Evolutionary conservation across 2,113 vertebrate genomes (phyloP), one percentile per base, ranked within the genome.

Genomic region (Probosciger aterrimus): DNA sequence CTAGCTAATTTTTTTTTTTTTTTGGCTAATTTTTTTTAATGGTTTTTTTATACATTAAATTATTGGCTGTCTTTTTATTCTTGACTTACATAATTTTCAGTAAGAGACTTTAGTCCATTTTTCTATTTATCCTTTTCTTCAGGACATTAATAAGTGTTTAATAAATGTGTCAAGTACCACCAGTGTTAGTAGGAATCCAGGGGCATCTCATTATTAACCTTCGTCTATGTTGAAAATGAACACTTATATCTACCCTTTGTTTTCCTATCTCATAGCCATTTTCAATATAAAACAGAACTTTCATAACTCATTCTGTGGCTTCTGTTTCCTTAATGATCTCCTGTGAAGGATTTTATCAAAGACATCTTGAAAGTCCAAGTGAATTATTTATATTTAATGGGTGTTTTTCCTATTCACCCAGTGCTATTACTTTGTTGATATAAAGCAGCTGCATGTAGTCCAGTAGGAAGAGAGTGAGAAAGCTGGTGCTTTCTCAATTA

Each of bases 151-250:
- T 90, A 93, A 78, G 18, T 55, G 47, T 75, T 50, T 86, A 82
- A 96, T 76, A 82, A 87, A 87, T 59, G 76, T 92, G 62, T 90
- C 82, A 97, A 95, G 68, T 83, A 67, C 60, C 16, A 86, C 50
- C 24, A 77, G 17, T 89, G 33, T 59, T 76, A 60, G 60, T 25
- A 90, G 73, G 41, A 92, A 84, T 94, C 49, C 52, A 53, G 59
- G 85, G 77, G 37, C 91, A 92, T 86, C 63, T 75, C 74, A 86
- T 87, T 92, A 91, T 95, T 95, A 97, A 95, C 91, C 88, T 93
- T 83, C 39, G 91, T 85, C 74, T 35, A 63, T 55, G 60, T 28
- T 93, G 83, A 95, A 95, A 95, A 93, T 64, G 80, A 90, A 55
- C 63, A 73, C 80, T 92, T 82, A 37, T n/a, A 68, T 86, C 57